Conservation (phyloP, 2,797 vertebrate genomes). For the Centropyge bicolor region DNA sequence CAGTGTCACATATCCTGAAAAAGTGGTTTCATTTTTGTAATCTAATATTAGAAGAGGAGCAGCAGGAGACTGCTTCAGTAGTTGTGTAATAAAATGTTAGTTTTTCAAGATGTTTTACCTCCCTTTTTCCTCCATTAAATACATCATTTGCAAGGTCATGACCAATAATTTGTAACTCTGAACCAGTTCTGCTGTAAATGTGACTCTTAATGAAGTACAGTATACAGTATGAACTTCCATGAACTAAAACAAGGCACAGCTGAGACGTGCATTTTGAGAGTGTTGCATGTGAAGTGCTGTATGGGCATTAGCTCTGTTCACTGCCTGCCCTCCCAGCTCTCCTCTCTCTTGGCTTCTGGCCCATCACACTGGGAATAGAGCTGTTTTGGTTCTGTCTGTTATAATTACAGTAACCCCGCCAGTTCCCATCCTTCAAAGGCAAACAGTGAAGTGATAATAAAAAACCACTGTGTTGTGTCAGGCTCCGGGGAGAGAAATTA, state of each 20-base stretch:
- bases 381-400: constrained; percentile 65
- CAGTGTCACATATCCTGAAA: constrained; percentile 17
- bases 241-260: background rate
- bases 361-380: constrained; percentile 52
- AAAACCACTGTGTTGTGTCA: constrained; percentile 53
- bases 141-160: background rate
- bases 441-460: constrained; percentile 65
- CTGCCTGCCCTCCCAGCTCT: constrained; percentile 22
- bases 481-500: constrained; percentile 62
- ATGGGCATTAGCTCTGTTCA: constrained; percentile 26
- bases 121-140: background rate
- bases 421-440: constrained; percentile 56
- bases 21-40: constrained; percentile 26
- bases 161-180: background rate
- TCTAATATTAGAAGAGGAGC: constrained; percentile 37
- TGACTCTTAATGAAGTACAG: background rate
- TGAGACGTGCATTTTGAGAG: background rate
- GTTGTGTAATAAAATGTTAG: constrained; percentile 15
- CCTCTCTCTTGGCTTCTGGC: constrained; percentile 49
- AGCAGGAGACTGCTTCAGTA: background rate
- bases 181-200: background rate
- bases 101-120: constrained; percentile 21
- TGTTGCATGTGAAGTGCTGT: constrained; percentile 8
- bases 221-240: constrained; percentile 1
- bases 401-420: constrained; percentile 54